These are phyloP conservation scores for Eonycteris spelaea DNA, from an alignment of 2,113 vertebrate species.

Conservation along the genomic window DNA sequence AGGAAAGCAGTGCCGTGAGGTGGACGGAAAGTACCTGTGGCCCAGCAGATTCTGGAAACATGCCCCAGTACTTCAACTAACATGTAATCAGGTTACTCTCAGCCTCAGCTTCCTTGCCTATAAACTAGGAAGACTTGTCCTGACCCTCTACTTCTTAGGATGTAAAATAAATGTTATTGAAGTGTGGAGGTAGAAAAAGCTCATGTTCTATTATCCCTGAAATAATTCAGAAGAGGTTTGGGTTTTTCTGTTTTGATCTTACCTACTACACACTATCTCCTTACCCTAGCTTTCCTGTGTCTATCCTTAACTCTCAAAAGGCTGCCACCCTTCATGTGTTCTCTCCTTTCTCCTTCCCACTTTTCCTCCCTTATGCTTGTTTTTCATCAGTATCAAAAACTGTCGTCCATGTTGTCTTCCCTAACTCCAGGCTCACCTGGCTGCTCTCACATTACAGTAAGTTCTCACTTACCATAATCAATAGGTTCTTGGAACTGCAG, in stretches of 20 bases:
- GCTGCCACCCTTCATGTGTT: neutral
- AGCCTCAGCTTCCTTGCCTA: neutral
- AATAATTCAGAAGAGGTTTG: neutral
- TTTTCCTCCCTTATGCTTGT: neutral
- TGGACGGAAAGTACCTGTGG: neutral
- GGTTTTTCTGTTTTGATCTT: neutral
- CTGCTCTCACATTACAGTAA: neutral
- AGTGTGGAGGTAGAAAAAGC: neutral
- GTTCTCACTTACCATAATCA: too few relatives aligned
- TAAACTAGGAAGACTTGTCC: neutral
- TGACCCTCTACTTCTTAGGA: neutral
- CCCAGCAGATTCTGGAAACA: neutral
- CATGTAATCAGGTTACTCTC: neutral
- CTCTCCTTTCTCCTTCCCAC: neutral
- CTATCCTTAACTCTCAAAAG: neutral
- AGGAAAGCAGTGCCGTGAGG: neutral
- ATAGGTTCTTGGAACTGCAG: neutral
- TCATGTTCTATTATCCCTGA: neutral
- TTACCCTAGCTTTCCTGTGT: neutral
- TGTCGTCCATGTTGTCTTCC: neutral
- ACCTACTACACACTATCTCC: neutral
- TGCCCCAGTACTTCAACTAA: neutral
- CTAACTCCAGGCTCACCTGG: neutral
- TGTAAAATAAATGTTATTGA: neutral
- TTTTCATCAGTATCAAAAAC: neutral